Evolutionary conservation across 2,888 invertebrate species (phyloP), one percentile per base, ranked within the genome.

Genomic region (Hypena proboscidalis): DNA sequence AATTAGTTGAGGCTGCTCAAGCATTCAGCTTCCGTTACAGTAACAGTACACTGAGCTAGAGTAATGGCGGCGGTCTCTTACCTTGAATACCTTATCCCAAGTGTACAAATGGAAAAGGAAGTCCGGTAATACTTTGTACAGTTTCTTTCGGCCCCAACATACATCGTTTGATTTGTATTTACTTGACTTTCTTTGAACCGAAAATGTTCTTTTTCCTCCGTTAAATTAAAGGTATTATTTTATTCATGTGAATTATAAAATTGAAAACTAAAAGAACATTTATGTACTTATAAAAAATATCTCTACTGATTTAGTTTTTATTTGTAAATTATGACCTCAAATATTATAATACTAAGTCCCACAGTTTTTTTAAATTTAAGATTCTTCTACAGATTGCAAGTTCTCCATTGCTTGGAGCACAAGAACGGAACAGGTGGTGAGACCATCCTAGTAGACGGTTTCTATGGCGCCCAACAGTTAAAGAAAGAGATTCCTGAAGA

Each of bases 381-480:
- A n/a, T n/a, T n/a, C n/a, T n/a, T n/a, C n/a, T 72, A 11, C 61
- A 91, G 92, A 0, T 72, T 92, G 2, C 91, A 91, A 71, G 74
- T 91, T 9, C 71, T 91, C 0, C 91, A 91, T 42, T 87, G 90
- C 40, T 31, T 91, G 1, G 81, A 88, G 36, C 89, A 90, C 37
- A 61, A 64, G 3, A 91, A 92, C 5, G 94, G 93, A 0, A 79
- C 73, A 0, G 96, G 97, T 0, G 97, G 97, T 0, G 93, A 95
- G 55, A 95, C 94, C 0, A 83, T 95, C 26, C 85, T 97, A 1
- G 94, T 94, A 0, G 97, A 97, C 69, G 96, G 96, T 0, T 94
- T 95, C 69, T 88, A 92, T 39, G 94, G 94, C 3, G 95, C 95
- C 0, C 73, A 86, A 4, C 82, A 91, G 34, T 76, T 96, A 10